Conservation (phyloP, 2,888 invertebrate species). For the Choreutis nemorana region DNA sequence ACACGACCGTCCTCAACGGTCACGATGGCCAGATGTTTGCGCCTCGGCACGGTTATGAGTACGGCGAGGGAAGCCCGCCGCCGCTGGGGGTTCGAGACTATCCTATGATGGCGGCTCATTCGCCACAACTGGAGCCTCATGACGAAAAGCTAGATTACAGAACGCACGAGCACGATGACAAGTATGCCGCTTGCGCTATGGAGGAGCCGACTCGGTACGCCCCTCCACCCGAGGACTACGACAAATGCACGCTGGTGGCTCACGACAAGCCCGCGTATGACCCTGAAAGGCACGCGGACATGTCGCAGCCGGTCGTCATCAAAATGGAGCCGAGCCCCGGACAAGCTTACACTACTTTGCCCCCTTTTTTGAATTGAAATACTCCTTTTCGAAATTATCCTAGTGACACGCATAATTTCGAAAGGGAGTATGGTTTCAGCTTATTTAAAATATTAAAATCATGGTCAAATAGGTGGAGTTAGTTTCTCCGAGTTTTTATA, state of each 20-base stretch:
- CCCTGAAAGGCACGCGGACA: conserved; percentile 42
- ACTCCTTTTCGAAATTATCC: conserved; percentile 67
- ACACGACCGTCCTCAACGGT: conserved; percentile 73
- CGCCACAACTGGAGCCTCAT: conserved; percentile 65
- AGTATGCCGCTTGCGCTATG: conserved; percentile 53
- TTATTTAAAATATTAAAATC: background rate
- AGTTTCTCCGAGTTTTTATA: too few relatives aligned
- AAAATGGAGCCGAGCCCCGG: conserved; percentile 67
- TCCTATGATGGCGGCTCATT: conserved; percentile 71
- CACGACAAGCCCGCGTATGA: conserved; percentile 52
- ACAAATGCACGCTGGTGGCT: conserved; percentile 64
- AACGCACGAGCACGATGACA: conserved; percentile 52
- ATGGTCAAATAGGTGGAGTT: too few relatives aligned
- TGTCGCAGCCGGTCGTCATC: conserved; percentile 53
- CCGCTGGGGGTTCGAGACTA: conserved; percentile 71
- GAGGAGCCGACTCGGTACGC: conserved; percentile 65
- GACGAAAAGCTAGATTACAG: conserved; percentile 59
- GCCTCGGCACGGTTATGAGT: conserved; percentile 67
- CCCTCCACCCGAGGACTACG: conserved; percentile 64
- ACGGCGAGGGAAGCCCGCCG: conserved; percentile 70
- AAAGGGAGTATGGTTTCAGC: conserved; percentile 49
- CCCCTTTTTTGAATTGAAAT: conserved; percentile 81
- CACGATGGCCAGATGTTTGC: conserved; percentile 81
- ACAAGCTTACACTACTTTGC: conserved; percentile 74
- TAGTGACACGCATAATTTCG: conserved; percentile 49